phyloP scores from a whole-genome alignment of 1,140 invertebrate species.

The Eumeta japonica region DNA sequence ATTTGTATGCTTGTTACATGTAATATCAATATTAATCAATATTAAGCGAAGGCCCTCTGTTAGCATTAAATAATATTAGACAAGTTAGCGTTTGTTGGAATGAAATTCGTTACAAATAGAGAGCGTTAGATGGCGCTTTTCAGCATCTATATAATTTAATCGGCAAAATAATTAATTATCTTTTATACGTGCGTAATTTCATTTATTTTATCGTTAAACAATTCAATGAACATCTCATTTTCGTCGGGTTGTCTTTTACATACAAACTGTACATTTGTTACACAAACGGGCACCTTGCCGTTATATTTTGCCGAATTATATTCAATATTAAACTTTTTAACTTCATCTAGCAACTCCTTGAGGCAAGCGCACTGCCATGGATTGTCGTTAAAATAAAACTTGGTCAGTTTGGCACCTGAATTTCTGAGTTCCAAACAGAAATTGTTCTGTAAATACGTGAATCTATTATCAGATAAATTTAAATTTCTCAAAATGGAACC shows the following conservation, averaged over 20 bases:
- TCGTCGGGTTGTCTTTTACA: slow-evolving; percentile 26
- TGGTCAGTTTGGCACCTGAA: slow-evolving; percentile 26
- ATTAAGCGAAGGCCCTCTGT: too few relatives aligned
- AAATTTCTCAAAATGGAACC: slow-evolving; percentile 26
- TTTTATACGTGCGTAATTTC: not conserved
- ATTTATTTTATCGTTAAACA: too few relatives aligned
- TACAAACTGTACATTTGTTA: slow-evolving; percentile 16
- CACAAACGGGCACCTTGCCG: slow-evolving; percentile 29
- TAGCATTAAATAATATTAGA: too few relatives aligned
- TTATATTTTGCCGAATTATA: slow-evolving; percentile 30
- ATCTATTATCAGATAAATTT: slow-evolving; percentile 30
- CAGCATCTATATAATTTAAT: not conserved
- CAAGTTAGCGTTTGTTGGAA: too few relatives aligned
- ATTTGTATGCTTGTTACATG: too few relatives aligned
- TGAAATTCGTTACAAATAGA: too few relatives aligned
- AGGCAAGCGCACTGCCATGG: slow-evolving; percentile 46
- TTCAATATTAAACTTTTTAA: slow-evolving; percentile 21
- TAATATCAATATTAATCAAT: too few relatives aligned
- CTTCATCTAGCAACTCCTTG: slow-evolving; percentile 28
- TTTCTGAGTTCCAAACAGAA: slow-evolving; percentile 38
- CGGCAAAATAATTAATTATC: not conserved
- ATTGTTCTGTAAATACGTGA: slow-evolving; percentile 38
- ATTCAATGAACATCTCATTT: slow-evolving; percentile 21
- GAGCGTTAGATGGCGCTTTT: not conserved
- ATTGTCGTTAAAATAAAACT: slow-evolving; percentile 41